Evolutionary conservation across 2,888 invertebrate genomes (phyloP), one percentile per base, ranked within the genome.

Genomic region (Troilus luridus): DNA sequence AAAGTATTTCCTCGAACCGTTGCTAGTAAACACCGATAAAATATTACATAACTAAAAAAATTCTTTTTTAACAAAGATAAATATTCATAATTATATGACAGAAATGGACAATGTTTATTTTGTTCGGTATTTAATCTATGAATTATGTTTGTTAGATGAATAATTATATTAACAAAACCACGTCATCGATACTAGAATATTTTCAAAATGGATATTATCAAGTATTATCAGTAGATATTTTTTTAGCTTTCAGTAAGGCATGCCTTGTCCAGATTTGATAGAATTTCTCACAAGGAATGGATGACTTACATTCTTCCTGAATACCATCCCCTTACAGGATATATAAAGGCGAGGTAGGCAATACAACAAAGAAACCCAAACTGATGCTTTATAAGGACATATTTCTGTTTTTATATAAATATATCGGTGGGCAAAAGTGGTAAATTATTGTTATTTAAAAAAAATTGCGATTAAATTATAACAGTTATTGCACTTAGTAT

Each of bases 291-390:
- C 56, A n/a, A 85, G 85, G 85, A 58, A 85, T 85, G 85, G 85
- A 58, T 85, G 85, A 58, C 56, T 85, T 85, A 58, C 85, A 85
- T 85, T 85, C 85, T 85, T 85, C 85, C 56, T n/a, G 56, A 85
- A 85, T 85, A 19, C 85, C 85, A 56, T 85, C 85, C 85, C 85
- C 56, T 85, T 85, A 85, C 56, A 85, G 56, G 85, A 85, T 54
- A 85, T 85, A 85, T 85, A 85, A 85, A n/a, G 56, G 85, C 85
- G n/a, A 21, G 21, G n/a, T 56, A 85, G 72, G n/a, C 85, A 85
- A 85, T 56, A n/a, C 85, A 11, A 85, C 85, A 56, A 85, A 85
- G 85, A 56, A 85, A 85, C n/a, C 85, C 19, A 85, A 85, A 58
- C n/a, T 56, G 85, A n/a, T 54, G 6, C 85, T 11, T 85, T 85